Percentiles rank a stretch among this genome's conserved stretches.
Evolutionary conservation across 2,797 vertebrate species (phyloP).

Genomic region (Phalanger gymnotis): DNA sequence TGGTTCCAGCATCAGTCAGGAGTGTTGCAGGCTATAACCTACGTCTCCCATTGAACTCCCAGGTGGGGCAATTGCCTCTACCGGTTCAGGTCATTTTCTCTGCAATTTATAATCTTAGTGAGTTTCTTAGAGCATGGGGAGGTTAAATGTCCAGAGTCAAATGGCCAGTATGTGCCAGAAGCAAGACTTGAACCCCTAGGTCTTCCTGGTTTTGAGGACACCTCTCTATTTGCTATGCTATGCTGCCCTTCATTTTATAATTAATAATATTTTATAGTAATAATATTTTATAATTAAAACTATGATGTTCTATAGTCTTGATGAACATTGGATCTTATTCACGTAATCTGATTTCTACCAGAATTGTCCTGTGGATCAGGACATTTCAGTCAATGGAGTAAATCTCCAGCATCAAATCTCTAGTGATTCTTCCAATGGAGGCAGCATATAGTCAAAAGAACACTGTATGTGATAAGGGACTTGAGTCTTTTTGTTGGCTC

Average conservation of each 20-base stretch:
- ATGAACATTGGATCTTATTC: neutral
- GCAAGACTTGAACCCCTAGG: neutral
- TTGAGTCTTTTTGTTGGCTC: neutral
- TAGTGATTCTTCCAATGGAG: constrained; percentile 16
- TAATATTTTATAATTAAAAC: neutral
- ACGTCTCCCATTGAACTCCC: neutral
- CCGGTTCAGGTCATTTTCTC: neutral
- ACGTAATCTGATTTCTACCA: neutral
- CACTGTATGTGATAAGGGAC: neutral
- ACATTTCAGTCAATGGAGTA: neutral
- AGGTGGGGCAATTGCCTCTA: neutral
- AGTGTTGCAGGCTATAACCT: neutral
- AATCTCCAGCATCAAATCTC: constrained; percentile 15
- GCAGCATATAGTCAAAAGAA: neutral
- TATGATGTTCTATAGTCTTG: neutral
- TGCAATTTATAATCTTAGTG: neutral
- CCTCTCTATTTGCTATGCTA: constrained; percentile 26
- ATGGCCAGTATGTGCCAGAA: neutral
- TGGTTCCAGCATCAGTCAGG: neutral
- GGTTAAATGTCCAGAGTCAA: neutral
- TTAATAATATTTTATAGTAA: neutral
- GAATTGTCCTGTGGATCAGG: neutral
- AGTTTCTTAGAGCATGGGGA: neutral
- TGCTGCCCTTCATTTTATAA: neutral
- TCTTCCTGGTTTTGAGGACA: neutral